Evolutionary conservation across 1,140 invertebrate species (phyloP).

Genomic region (Bombus superbus): DNA sequence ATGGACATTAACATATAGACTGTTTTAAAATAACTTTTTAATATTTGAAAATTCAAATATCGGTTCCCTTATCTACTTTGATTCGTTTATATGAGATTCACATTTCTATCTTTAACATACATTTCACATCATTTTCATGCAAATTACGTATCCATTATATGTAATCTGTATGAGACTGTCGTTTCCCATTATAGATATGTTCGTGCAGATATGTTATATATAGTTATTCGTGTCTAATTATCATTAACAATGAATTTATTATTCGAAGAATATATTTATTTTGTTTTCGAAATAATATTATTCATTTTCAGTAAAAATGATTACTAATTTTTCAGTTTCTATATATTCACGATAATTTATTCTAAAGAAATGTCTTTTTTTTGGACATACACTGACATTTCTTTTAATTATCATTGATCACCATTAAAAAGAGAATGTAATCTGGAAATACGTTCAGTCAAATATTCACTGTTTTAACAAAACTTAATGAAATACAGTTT

Average conservation of each 20-base stretch:
- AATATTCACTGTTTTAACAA: conserved; percentile 7
- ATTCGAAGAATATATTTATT: background rate
- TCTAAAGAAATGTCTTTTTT: background rate
- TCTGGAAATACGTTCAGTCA: background rate
- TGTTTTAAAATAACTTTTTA: background rate
- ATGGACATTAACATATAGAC: conserved; percentile 5
- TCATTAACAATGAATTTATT: background rate
- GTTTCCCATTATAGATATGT: conserved; percentile 4
- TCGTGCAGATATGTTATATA: background rate
- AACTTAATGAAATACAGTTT: background rate
- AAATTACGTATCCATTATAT: background rate
- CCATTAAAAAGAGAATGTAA: background rate
- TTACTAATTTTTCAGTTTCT: background rate
- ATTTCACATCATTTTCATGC: background rate
- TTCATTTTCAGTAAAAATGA: background rate
- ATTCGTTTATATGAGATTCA: background rate
- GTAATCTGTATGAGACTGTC: background rate
- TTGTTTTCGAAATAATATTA: background rate
- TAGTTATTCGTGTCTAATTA: background rate
- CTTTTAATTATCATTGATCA: background rate
- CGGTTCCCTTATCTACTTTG: background rate
- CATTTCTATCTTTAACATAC: background rate
- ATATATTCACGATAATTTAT: background rate
- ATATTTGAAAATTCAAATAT: background rate
- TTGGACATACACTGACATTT: background rate